Base-by-base conservation (phyloP, 2,888 invertebrate species). In the Drosophila peninsularis region DNA sequence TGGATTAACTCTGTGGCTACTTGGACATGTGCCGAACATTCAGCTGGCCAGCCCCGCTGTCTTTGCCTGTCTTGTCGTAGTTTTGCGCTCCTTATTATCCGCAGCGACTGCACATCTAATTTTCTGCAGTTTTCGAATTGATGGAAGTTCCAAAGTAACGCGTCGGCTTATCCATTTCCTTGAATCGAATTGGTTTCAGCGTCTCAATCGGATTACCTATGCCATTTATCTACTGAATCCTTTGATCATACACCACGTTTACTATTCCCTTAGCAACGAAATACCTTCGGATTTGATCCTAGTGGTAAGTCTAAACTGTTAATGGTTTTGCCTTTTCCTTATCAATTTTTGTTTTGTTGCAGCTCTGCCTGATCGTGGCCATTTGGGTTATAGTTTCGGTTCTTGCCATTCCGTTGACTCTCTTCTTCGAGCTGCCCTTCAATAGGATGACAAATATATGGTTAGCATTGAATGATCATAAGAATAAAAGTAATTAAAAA, bases 191-290 rank as follows among this genome's bases (percentile, higher is more conserved):
- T 53, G 14, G 0, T 21, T 80, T 19, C 80, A 80, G 47, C 61
- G 61, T 0, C n/a, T 68, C n/a, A 67, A 60, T 19, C 69, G 78
- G 1, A 52, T 80, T 7, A 72, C 67, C 10, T 80, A 67, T 52
- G 69, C 65, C 21, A 24, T 80, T 21, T 80, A 78, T 34, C 45
- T 80, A 44, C 27, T 80, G 2, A 80, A 82, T 55, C 75, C 83
- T 0, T 13, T 60, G 6, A 34, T 82, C 11, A 75, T 78, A 6
- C n/a, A 63, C 0, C 49, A 54, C 24, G 54, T 63, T n/a, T 65
- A 60, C 17, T 75, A 75, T 19, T 50, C 65, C 0, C 44, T 70
- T 9, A 60, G 50, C 27, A 10, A 24, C 7, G 47, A n/a, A 3
- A 21, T 80, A 9, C 44, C 62, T 0, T 1, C 80, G 11, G 80